Evolutionary conservation across 2,797 vertebrate species (phyloP), one percentile per base, ranked within the genome.

Genomic region (Pantherophis vulpinus): DNA sequence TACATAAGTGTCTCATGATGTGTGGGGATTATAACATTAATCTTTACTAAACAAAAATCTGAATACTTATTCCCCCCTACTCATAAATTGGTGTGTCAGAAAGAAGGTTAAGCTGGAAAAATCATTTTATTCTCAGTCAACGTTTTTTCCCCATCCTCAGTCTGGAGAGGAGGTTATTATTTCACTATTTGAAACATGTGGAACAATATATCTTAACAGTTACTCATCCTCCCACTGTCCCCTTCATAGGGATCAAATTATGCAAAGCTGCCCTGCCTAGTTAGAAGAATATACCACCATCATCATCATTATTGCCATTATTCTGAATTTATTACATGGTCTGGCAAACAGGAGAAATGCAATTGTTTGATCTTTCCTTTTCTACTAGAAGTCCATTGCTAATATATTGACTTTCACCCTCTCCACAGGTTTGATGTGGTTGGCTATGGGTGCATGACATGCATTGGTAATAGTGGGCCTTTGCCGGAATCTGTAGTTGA

Each of bases 361-460:
- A n/a, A 25, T n/a, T 51, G 20, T 89, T 47, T 25, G 7, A 10
- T 37, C 13, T 16, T 60, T 70, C 9, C 5, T 47, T 88, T 88
- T 2, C 27, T 60, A 16, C 11, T 47, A 47, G 2, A 86, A 13
- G 10, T 86, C 3, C 27, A 14, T 2, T 58, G 55, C 14, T 96
- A 0, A 29, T 27, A 9, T 42, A 18, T 11, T 93, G 1, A 1
- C 4, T 94, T 93, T 37, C 91, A 2, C 95, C 2, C 16, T 95
- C 91, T 94, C 13, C 54, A 7, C 92, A 99, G 99, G 94, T 99
- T 99, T 96, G 99, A 99, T 29, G 99, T 99, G 20, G 99, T 99
- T 56, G 99, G 99, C 93, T 99, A 99, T 23, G 99, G 99, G 63
- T 99, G 99, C 95, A 99, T 99, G 99, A 99, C 99, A 14, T 99